A percentile compares a stretch with the other conserved stretches of the same genome.
phyloP scores from a whole-genome alignment of 2,888 invertebrate genomes.

The Acrobasis suavella region DNA sequence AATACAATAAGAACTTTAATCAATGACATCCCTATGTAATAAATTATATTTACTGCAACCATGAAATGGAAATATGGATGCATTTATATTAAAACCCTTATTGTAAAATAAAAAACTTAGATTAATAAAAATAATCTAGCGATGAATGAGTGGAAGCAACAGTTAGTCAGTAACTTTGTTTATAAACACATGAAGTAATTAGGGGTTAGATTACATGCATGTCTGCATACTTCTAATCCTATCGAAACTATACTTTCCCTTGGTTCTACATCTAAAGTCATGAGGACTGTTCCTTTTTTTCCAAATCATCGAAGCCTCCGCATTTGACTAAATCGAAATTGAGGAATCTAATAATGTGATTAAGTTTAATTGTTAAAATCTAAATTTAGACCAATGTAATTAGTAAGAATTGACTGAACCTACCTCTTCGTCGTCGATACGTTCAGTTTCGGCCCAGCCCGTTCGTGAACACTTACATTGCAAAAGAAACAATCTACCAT shows the following conservation, averaged over 20 bases:
- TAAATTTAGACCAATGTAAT: slow-evolving; percentile 42
- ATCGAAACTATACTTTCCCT: slow-evolving; percentile 54
- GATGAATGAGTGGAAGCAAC: slow-evolving; percentile 61
- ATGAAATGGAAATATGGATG: slow-evolving; percentile 35
- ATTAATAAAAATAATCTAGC: slow-evolving; percentile 44
- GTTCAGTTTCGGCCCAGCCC: slow-evolving; percentile 73
- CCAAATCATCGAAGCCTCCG: slow-evolving; percentile 66
- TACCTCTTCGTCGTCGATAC: slow-evolving; percentile 76
- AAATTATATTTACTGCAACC: slow-evolving; percentile 17
- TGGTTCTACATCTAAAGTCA: slow-evolving; percentile 76
- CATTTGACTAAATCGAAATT: slow-evolving; percentile 68
- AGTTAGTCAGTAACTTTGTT: slow-evolving; percentile 81
- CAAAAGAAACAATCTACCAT: slow-evolving; percentile 82
- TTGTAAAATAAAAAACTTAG: slow-evolving; percentile 47
- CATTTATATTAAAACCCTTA: slow-evolving; percentile 48
- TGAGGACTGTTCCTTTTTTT: slow-evolving; percentile 77
- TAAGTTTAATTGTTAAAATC: slow-evolving; percentile 23
- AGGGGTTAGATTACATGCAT: slow-evolving; percentile 69
- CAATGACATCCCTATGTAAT: slow-evolving; percentile 28
- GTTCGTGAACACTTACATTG: slow-evolving; percentile 72
- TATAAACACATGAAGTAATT: slow-evolving; percentile 81
- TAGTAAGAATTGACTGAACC: slow-evolving; percentile 70
- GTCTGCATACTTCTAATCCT: slow-evolving; percentile 67
- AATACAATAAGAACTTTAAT: slow-evolving; percentile 50
- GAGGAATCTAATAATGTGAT: slow-evolving; percentile 54